These are phyloP conservation scores for Hystrix brachyura DNA, from an alignment of 2,113 vertebrate species.

Conservation along the genomic window DNA sequence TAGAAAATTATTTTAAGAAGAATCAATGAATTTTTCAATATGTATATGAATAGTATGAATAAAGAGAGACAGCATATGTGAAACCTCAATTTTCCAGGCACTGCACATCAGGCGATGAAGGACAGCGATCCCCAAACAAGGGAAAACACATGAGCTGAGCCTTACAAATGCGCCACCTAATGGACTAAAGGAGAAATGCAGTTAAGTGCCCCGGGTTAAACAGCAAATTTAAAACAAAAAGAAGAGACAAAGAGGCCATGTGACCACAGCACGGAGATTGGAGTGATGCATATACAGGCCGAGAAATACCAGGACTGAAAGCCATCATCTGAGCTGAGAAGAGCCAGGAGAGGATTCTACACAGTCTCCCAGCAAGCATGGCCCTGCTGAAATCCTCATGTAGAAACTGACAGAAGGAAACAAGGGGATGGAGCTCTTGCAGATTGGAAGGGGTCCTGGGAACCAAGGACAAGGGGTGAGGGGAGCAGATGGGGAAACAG, in stretches of 20 bases:
- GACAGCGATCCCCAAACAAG: neutral
- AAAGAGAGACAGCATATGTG: neutral
- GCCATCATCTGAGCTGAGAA: neutral
- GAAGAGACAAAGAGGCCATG: neutral
- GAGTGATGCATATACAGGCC: neutral
- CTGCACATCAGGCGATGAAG: neutral
- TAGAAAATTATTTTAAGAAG: slow-evolving; percentile 34
- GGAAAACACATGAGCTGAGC: neutral
- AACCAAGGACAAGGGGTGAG: neutral
- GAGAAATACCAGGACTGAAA: neutral
- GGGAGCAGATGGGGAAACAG: neutral
- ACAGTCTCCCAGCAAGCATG: neutral
- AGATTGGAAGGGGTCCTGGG: neutral
- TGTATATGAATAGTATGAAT: neutral
- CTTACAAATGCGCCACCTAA: neutral
- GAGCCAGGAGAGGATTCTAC: neutral
- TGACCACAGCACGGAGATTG: neutral
- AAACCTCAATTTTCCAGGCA: neutral
- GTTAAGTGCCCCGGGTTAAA: neutral
- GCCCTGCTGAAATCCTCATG: neutral
- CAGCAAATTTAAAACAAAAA: neutral
- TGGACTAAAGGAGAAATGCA: neutral
- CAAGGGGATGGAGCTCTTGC: neutral
- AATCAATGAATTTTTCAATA: slow-evolving; percentile 16
- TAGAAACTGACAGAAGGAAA: neutral